A percentile compares a stretch with the other conserved stretches of the same genome.
These are phyloP conservation scores for Phymastichus coffea DNA, from an alignment of 1,140 invertebrate species.

Conservation along the genomic window DNA sequence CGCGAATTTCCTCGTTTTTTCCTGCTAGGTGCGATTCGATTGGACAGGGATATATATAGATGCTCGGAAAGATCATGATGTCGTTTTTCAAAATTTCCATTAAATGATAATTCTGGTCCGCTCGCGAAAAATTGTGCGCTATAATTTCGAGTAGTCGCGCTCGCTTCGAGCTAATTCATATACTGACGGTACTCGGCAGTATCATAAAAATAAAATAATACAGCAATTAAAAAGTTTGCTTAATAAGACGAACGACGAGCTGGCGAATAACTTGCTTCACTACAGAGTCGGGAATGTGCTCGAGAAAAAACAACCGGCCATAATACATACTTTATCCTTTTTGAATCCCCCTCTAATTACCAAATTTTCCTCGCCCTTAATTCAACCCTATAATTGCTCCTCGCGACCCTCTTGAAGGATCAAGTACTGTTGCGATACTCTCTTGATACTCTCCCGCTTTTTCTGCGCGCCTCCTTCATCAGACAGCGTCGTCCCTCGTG, in stretches of 20 bases:
- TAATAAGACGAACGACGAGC: not conserved
- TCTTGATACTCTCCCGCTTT: no score
- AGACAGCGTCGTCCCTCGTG: not conserved
- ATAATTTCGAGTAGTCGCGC: no score
- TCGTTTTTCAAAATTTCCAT: no score
- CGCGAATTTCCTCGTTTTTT: no score
- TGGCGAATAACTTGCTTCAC: not conserved
- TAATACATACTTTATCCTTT: conserved; percentile 46
- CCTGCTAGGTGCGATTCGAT: no score
- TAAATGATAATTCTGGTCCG: no score
- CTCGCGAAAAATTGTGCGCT: no score
- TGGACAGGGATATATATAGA: no score
- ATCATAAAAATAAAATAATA: conserved; percentile 16
- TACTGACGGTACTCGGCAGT: no score
- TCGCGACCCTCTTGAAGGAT: conserved; percentile 29
- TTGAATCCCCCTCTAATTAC: conserved; percentile 52
- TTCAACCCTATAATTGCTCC: conserved; percentile 54
- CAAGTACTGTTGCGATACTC: conserved; percentile 37
- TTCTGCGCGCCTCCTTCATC: conserved; percentile 24
- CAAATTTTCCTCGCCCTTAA: conserved; percentile 56
- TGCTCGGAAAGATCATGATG: no score
- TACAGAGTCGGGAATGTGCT: not conserved
- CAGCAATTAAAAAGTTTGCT: conserved; percentile 9
- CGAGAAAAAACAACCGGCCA: conserved; percentile 24
- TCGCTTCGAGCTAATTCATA: no score